Percentiles rank a stretch among this genome's conserved stretches.
Evolutionary conservation across 2,113 vertebrate species (phyloP).

Genomic region (Megaleporinus macrocephalus): DNA sequence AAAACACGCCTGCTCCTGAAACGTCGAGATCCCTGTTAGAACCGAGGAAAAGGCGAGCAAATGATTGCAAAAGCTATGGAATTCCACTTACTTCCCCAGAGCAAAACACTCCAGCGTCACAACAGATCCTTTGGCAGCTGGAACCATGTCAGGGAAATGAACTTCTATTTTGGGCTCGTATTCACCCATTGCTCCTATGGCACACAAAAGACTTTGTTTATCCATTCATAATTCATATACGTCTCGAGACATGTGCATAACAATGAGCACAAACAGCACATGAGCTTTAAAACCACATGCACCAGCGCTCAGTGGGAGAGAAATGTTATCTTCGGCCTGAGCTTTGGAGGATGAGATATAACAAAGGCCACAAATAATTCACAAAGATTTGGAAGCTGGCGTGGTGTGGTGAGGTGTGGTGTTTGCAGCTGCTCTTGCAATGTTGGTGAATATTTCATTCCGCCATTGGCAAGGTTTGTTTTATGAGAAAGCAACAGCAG

Average conservation of each 20-base stretch:
- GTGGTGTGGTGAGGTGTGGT: slow-evolving; percentile 24
- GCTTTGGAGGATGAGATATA: slow-evolving; percentile 49
- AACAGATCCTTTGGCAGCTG: slow-evolving; percentile 89
- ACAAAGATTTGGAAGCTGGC: slow-evolving; percentile 49
- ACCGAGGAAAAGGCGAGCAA: neutral
- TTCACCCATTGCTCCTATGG: slow-evolving; percentile 91
- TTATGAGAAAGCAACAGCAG: slow-evolving; percentile 28
- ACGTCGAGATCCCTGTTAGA: slow-evolving; percentile 6
- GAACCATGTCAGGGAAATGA: slow-evolving; percentile 90
- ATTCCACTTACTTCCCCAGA: slow-evolving; percentile 91
- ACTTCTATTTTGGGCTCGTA: slow-evolving; percentile 98
- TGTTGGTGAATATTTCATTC: slow-evolving; percentile 42
- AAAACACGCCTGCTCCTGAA: slow-evolving; percentile 3
- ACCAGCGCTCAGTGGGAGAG: slow-evolving; percentile 39
- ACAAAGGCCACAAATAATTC: slow-evolving; percentile 62
- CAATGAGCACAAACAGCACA: slow-evolving; percentile 59
- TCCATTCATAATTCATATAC: slow-evolving; percentile 68
- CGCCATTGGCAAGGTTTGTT: slow-evolving; percentile 35
- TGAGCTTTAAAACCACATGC: slow-evolving; percentile 47
- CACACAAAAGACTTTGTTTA: slow-evolving; percentile 66
- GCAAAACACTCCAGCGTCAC: slow-evolving; percentile 95
- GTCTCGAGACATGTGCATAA: slow-evolving; percentile 23
- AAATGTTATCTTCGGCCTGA: slow-evolving; percentile 52
- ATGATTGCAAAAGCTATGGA: slow-evolving; percentile 45
- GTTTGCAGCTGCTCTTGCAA: slow-evolving; percentile 43